phyloP scores from a whole-genome alignment of 2,888 invertebrate species.

The Pammene fasciana region DNA sequence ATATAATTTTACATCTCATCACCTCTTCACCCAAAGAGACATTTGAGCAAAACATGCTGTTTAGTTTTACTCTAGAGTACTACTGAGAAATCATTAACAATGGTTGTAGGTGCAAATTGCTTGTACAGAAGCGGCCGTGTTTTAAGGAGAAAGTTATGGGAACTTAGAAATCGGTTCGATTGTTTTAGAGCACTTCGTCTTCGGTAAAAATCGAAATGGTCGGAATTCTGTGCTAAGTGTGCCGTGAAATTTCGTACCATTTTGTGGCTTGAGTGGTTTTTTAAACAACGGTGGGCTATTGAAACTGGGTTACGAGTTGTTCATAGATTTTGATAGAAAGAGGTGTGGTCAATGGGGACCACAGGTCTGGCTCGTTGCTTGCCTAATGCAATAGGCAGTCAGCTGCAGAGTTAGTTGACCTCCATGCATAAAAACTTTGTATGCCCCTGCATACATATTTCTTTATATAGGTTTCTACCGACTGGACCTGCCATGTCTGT shows the following conservation, averaged over 20 bases:
- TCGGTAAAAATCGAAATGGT: conserved; percentile 41
- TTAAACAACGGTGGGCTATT: conserved; percentile 18
- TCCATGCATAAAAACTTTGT: no score
- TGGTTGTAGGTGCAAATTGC: conserved; percentile 63
- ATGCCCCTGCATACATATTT: no score
- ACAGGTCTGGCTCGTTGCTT: no score
- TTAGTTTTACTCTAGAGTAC: conserved; percentile 21
- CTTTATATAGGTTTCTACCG: no score
- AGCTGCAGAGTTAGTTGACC: no score
- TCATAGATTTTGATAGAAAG: neutral
- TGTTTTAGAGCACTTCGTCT: conserved; percentile 43
- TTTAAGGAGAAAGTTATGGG: conserved; percentile 71
- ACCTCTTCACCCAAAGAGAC: conserved; percentile 2
- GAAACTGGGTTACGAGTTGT: conserved; percentile 14
- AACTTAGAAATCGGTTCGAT: conserved; percentile 66
- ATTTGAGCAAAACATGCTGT: conserved; percentile 20
- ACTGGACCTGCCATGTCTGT: no score
- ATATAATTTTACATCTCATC: neutral
- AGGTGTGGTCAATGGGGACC: no score
- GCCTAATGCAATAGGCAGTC: no score
- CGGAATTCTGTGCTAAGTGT: conserved; percentile 56
- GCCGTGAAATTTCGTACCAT: conserved; percentile 58
- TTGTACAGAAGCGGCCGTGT: conserved; percentile 55
- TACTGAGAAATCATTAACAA: conserved; percentile 58
- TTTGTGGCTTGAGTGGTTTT: conserved; percentile 43